Evolutionary conservation across 2,888 invertebrate genomes (phyloP), one percentile per base, ranked within the genome.

Genomic region (Glyphotaelius pellucidus): DNA sequence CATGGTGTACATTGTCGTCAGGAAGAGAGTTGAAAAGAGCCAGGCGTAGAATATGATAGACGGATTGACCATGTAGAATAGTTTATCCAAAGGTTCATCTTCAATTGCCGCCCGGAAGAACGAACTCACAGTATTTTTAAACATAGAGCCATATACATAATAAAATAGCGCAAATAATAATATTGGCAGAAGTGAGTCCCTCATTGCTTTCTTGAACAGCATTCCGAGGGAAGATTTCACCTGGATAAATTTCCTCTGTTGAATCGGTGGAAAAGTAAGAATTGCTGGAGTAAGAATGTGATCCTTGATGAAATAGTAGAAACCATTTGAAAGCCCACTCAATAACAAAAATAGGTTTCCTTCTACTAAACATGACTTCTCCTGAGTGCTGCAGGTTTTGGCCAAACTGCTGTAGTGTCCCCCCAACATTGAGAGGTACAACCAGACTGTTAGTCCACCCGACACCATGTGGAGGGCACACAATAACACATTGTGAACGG

Each of bases 1-100:
- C 97, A 98, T 97, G 11, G 97, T 96, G 94, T 97, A 97, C 95
- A 98, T 97, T 86, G 97, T 97, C 93, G 97, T 96, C 91, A 97
- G 96, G 94, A 98, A 98, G 92, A 98, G 95, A 80, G 97, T 96
- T 12, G 97, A 96, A 93, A 98, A 97, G 87, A 98, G 95, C 97
- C 97, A 98, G 3, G 97, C 95, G 86, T 97, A 97, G 93, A 97
- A 95, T 94, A 97, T 95, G 94, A 97, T 95, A 19, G 96, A 95
- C 47, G 96, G 94, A 79, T 95, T 94, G 14, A 96, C 92, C 47
- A 97, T 94, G 93, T 96, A 96, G 7, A 96, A 94, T 67, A 97
- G 93, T 93, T 95, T 95, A 94, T 96, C 96, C 84, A 97, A 94
- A 15, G 96, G 95, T 90, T 96, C 95, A 91, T 96, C 95, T 94